Evolutionary conservation across 2,113 vertebrate genomes (phyloP).

Genomic region (Embiotoca jacksoni): DNA sequence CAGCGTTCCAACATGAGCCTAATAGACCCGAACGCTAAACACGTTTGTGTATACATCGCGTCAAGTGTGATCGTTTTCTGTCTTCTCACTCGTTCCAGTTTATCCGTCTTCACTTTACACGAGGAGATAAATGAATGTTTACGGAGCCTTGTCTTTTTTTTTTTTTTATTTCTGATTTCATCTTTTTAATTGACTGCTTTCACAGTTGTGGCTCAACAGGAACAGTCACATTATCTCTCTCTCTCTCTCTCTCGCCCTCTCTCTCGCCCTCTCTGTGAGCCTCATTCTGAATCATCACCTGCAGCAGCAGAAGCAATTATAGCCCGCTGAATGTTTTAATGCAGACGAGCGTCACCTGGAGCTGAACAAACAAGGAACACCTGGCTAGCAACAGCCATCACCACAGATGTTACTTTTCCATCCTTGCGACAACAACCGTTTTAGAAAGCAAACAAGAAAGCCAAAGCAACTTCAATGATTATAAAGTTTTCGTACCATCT

Average conservation of each 20-base stretch:
- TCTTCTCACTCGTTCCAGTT: constrained; percentile 2
- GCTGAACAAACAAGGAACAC: constrained; percentile 80
- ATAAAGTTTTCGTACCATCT: background rate
- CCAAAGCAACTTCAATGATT: background rate
- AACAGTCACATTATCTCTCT: background rate
- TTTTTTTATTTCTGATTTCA: constrained; percentile 19
- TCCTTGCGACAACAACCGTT: constrained; percentile 30
- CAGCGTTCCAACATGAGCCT: constrained; percentile 43
- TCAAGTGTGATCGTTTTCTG: constrained; percentile 33
- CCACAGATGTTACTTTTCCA: constrained; percentile 46
- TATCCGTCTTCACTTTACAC: constrained; percentile 1
- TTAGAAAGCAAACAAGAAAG: constrained; percentile 17
- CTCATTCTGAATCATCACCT: constrained; percentile 59
- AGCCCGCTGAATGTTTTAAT: constrained; percentile 74
- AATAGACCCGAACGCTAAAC: constrained; percentile 23
- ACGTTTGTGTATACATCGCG: constrained; percentile 47
- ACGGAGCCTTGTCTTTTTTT: constrained; percentile 9
- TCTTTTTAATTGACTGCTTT: constrained; percentile 18
- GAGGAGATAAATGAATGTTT: constrained; percentile 1
- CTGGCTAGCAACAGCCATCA: constrained; percentile 77
- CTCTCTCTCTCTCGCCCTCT: background rate
- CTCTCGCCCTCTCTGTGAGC: background rate
- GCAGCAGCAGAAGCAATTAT: constrained; percentile 67
- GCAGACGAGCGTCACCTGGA: constrained; percentile 76
- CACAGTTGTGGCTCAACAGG: background rate